Evolutionary conservation across 2,888 invertebrate species (phyloP), one percentile per base, ranked within the genome.

Genomic region (Philereme transversata): DNA sequence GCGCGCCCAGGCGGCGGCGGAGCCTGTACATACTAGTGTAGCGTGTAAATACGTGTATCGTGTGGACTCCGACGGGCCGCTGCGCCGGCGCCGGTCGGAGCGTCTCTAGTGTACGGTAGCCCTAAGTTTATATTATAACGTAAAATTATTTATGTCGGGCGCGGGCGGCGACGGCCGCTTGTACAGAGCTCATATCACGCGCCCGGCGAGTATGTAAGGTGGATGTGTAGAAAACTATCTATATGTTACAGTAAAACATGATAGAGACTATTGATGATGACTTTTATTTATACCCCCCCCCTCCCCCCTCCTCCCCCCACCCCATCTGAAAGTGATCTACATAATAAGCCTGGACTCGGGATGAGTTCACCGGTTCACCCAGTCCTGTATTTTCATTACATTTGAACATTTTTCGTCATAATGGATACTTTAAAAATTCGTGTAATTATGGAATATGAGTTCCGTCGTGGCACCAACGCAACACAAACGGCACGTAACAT

Each of bases 221-320:
- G 87, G 84, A 87, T 87, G 88, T 87, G 87, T 90, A 90, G 89
- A 84, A 80, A 84, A 85, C 83, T 89, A 87, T 90, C 88, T 89
- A 81, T 88, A 84, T 90, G 90, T 90, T 90, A 88, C 83, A 87
- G 88, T 89, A 88, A 90, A 90, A 89, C 83, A 84, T 84, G 74
- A 90, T 89, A 90, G 88, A 88, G 74, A 83, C 74, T 75, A 76
- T 64, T 46, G 36, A 48, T 57, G 38, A 45, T 62, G 71, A 61
- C 74, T 85, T 87, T 89, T 65, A 86, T 86, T 88, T 77, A 11
- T 4, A 33, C 9, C n/a, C 51, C 36, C 33, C 4, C 33, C 10
- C 40, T n/a, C 10, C 5, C 5, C 48, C 40, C 38, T 35, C 36
- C 36, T 4, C 36, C 36, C 36, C 5, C 4, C 5, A 5, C 36